Percentiles rank a stretch among this genome's conserved stretches.
phyloP scores from a whole-genome alignment of 2,113 vertebrate species.

The Cyprinodon brontotheroides region DNA sequence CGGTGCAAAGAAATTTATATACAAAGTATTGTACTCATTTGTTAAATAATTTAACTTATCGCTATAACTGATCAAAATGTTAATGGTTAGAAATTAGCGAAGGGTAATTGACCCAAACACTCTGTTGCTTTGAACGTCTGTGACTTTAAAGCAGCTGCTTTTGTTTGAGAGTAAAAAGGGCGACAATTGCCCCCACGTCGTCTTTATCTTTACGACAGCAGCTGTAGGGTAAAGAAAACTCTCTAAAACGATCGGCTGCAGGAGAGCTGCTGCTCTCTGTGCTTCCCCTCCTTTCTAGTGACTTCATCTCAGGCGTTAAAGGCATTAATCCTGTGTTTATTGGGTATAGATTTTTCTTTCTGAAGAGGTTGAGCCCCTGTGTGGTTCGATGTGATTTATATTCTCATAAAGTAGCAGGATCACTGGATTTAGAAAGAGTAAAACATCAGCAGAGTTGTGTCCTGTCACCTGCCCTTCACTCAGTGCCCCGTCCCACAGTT shows the following conservation, averaged over 20 bases:
- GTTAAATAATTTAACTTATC: neutral
- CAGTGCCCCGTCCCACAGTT: neutral
- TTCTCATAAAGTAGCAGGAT: neutral
- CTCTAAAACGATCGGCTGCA: neutral
- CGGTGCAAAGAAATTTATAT: too few species aligned
- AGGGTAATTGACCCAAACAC: neutral
- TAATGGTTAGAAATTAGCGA: too few species aligned
- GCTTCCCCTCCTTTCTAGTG: conserved; percentile 31
- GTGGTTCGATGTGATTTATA: neutral
- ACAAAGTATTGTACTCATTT: neutral
- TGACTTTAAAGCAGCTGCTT: too few species aligned
- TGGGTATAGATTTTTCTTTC: conserved; percentile 40
- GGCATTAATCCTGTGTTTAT: conserved; percentile 26
- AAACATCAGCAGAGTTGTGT: neutral
- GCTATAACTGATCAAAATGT: neutral
- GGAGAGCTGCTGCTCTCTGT: neutral
- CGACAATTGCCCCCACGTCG: too few species aligned
- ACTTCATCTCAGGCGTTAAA: neutral
- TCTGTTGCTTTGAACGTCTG: too few species aligned
- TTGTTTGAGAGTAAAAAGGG: too few species aligned
- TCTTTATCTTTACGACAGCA: neutral
- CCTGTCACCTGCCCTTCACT: neutral
- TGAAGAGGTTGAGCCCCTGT: neutral
- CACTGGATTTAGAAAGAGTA: too few species aligned
- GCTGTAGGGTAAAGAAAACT: neutral